Percentiles rank a stretch among this genome's conserved stretches.
These are phyloP conservation scores for Drosophila arawakana DNA, from an alignment of 1,140 invertebrate species.

Conservation along the genomic window DNA sequence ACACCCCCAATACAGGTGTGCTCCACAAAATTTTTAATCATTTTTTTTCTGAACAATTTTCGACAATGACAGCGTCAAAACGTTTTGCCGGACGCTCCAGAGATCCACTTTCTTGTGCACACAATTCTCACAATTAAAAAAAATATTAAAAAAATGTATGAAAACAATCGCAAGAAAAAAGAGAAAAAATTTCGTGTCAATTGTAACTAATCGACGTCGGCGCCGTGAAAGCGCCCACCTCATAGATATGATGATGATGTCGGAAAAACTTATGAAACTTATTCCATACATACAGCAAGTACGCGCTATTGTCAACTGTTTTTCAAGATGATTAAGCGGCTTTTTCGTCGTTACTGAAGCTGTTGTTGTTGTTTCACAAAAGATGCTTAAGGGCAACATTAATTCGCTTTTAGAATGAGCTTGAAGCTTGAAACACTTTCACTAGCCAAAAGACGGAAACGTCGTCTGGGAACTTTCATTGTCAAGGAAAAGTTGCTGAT, in stretches of 20 bases:
- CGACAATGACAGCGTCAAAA: constrained; percentile 75
- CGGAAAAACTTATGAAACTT: constrained; percentile 73
- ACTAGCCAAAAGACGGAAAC: constrained; percentile 58
- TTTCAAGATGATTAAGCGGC: constrained; percentile 75
- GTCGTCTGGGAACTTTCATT: constrained; percentile 49
- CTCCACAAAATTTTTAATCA: constrained; percentile 50
- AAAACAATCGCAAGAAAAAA: constrained; percentile 52
- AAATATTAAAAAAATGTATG: constrained; percentile 58
- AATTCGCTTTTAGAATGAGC: constrained; percentile 70
- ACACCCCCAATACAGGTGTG: neutral
- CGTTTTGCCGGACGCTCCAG: constrained; percentile 45
- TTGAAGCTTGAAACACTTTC: constrained; percentile 52
- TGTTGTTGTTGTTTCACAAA: constrained; percentile 19
- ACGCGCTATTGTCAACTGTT: constrained; percentile 68
- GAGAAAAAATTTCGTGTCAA: constrained; percentile 75
- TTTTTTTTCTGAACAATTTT: constrained; percentile 65
- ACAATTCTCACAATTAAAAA: constrained; percentile 77
- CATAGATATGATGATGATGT: constrained; percentile 4
- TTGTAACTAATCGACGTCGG: constrained; percentile 79
- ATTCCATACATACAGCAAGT: constrained; percentile 9
- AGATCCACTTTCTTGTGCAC: constrained; percentile 63
- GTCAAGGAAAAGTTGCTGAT: constrained; percentile 62
- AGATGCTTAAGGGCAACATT: constrained; percentile 55
- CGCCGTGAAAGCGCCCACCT: constrained; percentile 75
- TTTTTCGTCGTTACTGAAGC: constrained; percentile 27